These are phyloP conservation scores for Nebria brevicollis DNA, from an alignment of 2,888 invertebrate species.

Conservation along the genomic window DNA sequence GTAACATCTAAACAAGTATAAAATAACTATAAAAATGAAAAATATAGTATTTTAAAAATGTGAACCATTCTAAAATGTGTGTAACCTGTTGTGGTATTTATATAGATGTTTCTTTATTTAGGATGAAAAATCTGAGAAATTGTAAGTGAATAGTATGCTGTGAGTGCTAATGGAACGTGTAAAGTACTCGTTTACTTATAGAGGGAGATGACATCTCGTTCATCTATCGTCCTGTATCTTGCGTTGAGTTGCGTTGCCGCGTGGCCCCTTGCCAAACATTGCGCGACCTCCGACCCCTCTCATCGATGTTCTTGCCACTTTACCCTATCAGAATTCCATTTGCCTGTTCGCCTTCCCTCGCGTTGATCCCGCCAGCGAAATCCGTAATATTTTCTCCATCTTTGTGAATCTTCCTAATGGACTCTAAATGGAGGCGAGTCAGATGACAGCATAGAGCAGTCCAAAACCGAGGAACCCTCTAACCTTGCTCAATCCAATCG, in stretches of 20 bases:
- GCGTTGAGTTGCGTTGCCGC: not conserved
- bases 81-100: not conserved
- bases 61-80: no score
- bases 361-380: conserved; percentile 51
- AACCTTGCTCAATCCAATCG: conserved; percentile 50
- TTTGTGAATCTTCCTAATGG: conserved; percentile 60
- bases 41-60: no score
- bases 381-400: conserved; percentile 58
- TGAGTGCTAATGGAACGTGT: conserved; percentile 16
- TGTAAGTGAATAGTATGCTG: not conserved
- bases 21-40: no score
- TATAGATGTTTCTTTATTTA: not conserved
- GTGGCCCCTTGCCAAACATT: conserved; percentile 20
- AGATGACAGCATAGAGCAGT: conserved; percentile 56
- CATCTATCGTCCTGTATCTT: conserved; percentile 16
- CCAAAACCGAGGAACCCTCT: conserved; percentile 49
- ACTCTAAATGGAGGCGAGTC: conserved; percentile 60
- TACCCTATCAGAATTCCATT: conserved; percentile 56
- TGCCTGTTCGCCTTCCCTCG: conserved; percentile 49
- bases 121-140: not conserved
- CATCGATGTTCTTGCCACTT: conserved; percentile 47
- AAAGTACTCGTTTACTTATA: conserved; percentile 21
- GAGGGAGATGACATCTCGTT: conserved; percentile 21
- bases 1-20: no score
- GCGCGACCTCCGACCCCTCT: conserved; percentile 7